These are phyloP conservation scores for Sialis lutaria DNA, from an alignment of 2,888 invertebrate species.

Conservation along the genomic window DNA sequence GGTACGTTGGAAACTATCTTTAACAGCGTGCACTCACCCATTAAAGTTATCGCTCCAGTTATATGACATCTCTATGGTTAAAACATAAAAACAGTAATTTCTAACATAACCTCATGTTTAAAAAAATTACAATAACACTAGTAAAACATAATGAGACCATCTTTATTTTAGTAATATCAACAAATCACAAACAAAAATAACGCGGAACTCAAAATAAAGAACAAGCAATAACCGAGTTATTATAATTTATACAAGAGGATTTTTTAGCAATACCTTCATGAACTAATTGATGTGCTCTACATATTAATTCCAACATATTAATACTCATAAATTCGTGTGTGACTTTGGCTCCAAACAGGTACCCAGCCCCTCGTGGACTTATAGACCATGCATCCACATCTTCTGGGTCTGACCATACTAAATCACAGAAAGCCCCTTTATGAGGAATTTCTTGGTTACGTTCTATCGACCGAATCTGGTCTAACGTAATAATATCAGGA, in stretches of 20 bases:
- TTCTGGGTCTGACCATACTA: conserved; percentile 99
- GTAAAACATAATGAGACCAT: too few species aligned
- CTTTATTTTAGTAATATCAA: too few species aligned
- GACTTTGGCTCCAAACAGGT: conserved; percentile 90
- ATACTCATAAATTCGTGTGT: conserved; percentile 88
- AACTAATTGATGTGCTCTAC: conserved; percentile 96
- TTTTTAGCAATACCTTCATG: conserved; percentile 63
- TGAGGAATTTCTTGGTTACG: conserved; percentile 97
- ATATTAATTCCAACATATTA: conserved; percentile 84
- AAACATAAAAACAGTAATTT: too few species aligned
- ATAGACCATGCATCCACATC: conserved; percentile 41
- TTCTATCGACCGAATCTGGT: conserved; percentile 90
- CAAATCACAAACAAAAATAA: neutral
- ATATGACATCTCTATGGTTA: too few species aligned
- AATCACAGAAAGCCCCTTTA: conserved; percentile 96
- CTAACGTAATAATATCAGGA: conserved; percentile 89
- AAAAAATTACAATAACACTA: too few species aligned
- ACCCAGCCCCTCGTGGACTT: conserved; percentile 93
- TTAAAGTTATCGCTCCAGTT: too few species aligned
- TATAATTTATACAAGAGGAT: too few species aligned
- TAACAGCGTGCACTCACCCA: too few species aligned
- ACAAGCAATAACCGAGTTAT: too few species aligned
- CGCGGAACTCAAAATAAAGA: neutral
- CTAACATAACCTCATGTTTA: too few species aligned
- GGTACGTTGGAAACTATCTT: too few species aligned